Evolutionary conservation across 2,113 vertebrate species (phyloP).

Genomic region (Stegostoma tigrinum): DNA sequence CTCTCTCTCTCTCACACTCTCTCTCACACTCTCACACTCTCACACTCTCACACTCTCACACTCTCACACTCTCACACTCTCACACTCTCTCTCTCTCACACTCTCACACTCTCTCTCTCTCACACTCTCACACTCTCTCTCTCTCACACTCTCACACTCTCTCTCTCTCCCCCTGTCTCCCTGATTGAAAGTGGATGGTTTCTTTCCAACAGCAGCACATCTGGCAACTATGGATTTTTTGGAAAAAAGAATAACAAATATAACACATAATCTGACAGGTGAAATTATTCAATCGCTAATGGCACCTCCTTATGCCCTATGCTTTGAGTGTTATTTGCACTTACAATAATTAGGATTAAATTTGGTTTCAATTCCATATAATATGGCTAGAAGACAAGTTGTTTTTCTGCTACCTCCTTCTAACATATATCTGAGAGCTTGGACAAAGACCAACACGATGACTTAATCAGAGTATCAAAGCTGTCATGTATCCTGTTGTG

Average conservation of each 20-base stretch:
- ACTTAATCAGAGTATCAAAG: conserved; percentile 1
- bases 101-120: too few relatives aligned
- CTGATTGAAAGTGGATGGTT: too few relatives aligned
- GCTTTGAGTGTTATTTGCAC: not conserved
- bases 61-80: too few relatives aligned
- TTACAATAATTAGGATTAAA: not conserved
- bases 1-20: too few relatives aligned
- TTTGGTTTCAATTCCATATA: not conserved
- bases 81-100: too few relatives aligned
- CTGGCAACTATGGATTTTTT: not conserved
- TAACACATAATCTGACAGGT: not conserved
- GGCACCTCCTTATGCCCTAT: not conserved
- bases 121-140: too few relatives aligned
- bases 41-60: too few relatives aligned
- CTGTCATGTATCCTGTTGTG: conserved; percentile 13
- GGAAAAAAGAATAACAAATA: not conserved
- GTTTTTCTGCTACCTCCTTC: not conserved
- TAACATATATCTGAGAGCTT: not conserved
- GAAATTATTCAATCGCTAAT: not conserved
- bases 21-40: too few relatives aligned
- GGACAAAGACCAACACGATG: not conserved
- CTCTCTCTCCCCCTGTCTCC: too few relatives aligned
- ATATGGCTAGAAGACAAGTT: not conserved
- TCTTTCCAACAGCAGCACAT: too few relatives aligned
- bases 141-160: too few relatives aligned